Base-by-base conservation (phyloP, 1,140 invertebrate genomes). In the Polypedilum vanderplanki region DNA sequence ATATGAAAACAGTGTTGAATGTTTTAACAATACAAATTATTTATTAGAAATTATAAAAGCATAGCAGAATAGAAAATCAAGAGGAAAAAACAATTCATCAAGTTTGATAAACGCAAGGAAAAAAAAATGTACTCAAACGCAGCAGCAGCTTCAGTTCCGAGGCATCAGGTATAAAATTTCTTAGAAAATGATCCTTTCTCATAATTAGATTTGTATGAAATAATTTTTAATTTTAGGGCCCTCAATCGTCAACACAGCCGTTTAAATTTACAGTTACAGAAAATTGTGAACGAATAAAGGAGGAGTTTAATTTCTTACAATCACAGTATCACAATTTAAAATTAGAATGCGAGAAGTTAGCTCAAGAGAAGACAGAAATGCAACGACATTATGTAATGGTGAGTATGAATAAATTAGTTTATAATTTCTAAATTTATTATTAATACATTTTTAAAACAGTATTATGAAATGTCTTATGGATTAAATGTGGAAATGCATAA, bases 401-500 rank as follows among this genome's bases (percentile, higher is more conserved):
- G 86, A 92, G 91, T 87, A 15, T n/a, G 18, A 57, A n/a, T 57
- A 15, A 46, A 1, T 1, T 46, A 15, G 15, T 7, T 46, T 8
- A 41, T 41, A n/a, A n/a, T 41, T 7, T 7, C 40, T 41, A 10
- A 41, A 5, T 5, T 41, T 5, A 46, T 46, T 15, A 46, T 46
- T 46, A 46, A 73, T 41, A 24, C 33, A 73, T 74, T 74, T 75
- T 67, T 67, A 18, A 75, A 73, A 40, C 90, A 97, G 95, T 98
- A 98, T 86, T 98, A 98, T 88, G 96, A 98, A 87, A 97, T 98
- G 94, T 96, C 95, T 15, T 97, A 97, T 85, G 95, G 95, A 76
- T 88, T 98, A 80, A 97, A 98, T 84, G 94, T 97, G 79, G 96
- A 98, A 88, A 97, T 98, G 94, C 95, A 97, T 85, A 98, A 98